phyloP scores from a whole-genome alignment of 2,797 vertebrate genomes.

The Hypotaenidia okinawae region DNA sequence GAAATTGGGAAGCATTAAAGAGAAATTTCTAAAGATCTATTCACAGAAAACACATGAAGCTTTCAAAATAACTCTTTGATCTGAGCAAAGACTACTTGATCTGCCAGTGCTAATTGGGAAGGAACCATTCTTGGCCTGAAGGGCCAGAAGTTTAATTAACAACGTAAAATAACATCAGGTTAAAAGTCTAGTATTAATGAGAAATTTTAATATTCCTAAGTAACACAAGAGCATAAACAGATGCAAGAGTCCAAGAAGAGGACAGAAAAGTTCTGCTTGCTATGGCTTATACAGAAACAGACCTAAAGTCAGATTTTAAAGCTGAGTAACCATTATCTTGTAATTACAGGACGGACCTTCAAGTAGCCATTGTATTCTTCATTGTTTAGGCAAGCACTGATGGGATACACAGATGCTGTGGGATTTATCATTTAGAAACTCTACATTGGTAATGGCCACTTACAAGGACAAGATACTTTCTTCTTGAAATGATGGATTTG shows the following conservation, averaged over 20 bases:
- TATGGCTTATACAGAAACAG: neutral
- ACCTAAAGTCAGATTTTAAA: neutral
- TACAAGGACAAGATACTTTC: neutral
- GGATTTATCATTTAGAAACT: neutral
- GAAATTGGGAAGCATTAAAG: neutral
- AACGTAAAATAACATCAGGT: neutral
- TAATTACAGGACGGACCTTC: neutral
- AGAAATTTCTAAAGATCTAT: neutral
- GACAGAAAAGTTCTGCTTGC: neutral
- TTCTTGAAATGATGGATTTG: neutral
- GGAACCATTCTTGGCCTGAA: neutral
- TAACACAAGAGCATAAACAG: neutral
- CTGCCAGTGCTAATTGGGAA: neutral
- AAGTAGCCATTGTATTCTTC: neutral
- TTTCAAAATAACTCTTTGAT: conserved; percentile 17
- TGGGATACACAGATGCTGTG: neutral
- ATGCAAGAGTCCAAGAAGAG: neutral
- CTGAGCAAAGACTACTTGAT: neutral
- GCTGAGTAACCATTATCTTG: neutral
- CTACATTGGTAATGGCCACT: neutral
- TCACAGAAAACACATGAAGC: neutral
- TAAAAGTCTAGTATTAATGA: conserved; percentile 13
- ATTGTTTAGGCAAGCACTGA: neutral
- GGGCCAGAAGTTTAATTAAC: conserved; percentile 42
- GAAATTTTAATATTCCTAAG: neutral